A percentile compares a stretch with the other conserved stretches of the same genome.
Conservation (phyloP, 2,888 invertebrate species). For the Drosophila pseudotakahashii region DNA sequence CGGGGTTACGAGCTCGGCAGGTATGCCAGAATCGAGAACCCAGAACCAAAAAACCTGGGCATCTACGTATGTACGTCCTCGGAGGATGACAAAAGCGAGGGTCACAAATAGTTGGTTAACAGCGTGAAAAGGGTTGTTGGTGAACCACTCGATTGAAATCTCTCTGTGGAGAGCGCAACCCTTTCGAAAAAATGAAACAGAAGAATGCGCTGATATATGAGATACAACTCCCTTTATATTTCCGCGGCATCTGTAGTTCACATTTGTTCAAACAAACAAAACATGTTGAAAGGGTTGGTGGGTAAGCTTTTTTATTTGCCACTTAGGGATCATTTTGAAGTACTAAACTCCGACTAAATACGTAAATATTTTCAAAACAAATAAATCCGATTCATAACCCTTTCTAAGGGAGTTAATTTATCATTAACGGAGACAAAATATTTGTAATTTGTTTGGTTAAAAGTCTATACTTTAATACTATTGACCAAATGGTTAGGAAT, state of each 20-base stretch:
- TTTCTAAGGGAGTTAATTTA: too few relatives aligned
- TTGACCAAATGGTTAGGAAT: too few relatives aligned
- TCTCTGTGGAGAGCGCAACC: conserved; percentile 45
- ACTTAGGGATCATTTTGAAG: conserved; percentile 6
- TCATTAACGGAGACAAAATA: too few relatives aligned
- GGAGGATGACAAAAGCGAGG: conserved; percentile 15
- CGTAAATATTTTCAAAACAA: conserved; percentile 31
- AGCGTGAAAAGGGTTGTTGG: conserved; percentile 70
- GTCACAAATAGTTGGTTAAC: conserved; percentile 52
- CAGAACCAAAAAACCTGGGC: not conserved
- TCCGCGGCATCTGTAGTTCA: conserved; percentile 21
- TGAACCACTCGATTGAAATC: conserved; percentile 59
- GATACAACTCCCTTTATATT: conserved; percentile 18
- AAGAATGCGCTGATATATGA: conserved; percentile 25
- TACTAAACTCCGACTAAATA: conserved; percentile 12
- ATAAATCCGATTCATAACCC: not conserved
- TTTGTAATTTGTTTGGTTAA: too few relatives aligned
- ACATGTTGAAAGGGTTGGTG: conserved; percentile 16
- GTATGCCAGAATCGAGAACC: conserved; percentile 35
- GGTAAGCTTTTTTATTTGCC: not conserved
- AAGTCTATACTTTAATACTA: too few relatives aligned
- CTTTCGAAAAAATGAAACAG: conserved; percentile 1
- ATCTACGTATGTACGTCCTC: not conserved
- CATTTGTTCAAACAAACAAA: conserved; percentile 20
- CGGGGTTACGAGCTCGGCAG: conserved; percentile 55